Percentiles rank a stretch among this genome's conserved stretches.
These are phyloP conservation scores for Trachelus troglodyta DNA, from an alignment of 2,888 invertebrate species.

Conservation along the genomic window DNA sequence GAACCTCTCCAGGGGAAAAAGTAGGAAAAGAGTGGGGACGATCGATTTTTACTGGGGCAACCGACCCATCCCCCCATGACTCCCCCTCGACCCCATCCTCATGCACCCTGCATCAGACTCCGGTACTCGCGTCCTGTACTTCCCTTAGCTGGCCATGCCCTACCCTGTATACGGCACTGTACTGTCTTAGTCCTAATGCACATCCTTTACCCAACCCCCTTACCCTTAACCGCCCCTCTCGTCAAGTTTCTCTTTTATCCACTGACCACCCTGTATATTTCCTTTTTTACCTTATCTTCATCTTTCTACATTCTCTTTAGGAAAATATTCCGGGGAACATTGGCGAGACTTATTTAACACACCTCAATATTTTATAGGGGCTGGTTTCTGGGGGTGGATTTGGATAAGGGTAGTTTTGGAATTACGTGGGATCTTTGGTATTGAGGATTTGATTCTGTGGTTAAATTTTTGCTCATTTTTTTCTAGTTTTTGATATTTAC, in stretches of 20 bases:
- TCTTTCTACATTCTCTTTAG: not conserved
- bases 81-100: conserved; percentile 51
- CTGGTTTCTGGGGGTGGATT: no score
- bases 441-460: no score
- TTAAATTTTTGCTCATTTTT: not conserved
- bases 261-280: no score
- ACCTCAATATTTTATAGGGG: no score
- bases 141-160: conserved; percentile 42
- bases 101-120: conserved; percentile 43
- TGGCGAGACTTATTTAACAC: no score
- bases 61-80: conserved; percentile 53
- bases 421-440: no score
- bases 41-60: conserved; percentile 69
- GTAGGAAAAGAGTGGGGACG: conserved; percentile 64
- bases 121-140: conserved; percentile 31
- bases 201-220: conserved; percentile 7
- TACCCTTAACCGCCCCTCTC: not conserved
- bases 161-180: conserved; percentile 36
- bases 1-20: conserved; percentile 55
- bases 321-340: no score
- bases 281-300: not conserved
- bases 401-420: no score
- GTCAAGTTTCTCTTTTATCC: conserved; percentile 1
- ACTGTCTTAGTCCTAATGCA: conserved; percentile 38
- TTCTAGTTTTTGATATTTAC: no score